A percentile compares a stretch with the other conserved stretches of the same genome.
phyloP scores from a whole-genome alignment of 2,888 invertebrate species.

The Leistus spinibarbis region DNA sequence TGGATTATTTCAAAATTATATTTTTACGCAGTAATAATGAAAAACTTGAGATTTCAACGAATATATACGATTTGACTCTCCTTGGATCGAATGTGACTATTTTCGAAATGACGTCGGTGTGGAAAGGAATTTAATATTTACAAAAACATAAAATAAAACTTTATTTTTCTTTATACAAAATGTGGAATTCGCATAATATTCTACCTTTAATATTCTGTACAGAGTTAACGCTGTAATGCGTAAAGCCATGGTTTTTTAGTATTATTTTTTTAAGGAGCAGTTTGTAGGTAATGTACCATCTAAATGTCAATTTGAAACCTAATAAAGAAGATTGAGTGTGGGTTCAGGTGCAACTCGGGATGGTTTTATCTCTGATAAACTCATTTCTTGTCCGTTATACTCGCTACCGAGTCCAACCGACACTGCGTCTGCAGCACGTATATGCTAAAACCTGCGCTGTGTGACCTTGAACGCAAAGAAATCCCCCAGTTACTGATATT shows the following conservation, averaged over 20 bases:
- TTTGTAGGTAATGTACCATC: slow-evolving; percentile 24
- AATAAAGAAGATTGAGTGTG: slow-evolving; percentile 34
- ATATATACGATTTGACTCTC: no score
- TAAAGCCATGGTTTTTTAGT: not conserved
- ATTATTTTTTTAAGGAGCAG: slow-evolving; percentile 14
- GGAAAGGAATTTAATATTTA: no score
- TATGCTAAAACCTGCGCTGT: not conserved
- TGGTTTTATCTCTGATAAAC: slow-evolving; percentile 29
- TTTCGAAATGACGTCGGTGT: no score
- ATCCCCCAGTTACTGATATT: not conserved
- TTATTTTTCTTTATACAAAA: no score
- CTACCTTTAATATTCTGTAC: not conserved
- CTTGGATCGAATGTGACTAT: no score
- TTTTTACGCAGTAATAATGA: no score
- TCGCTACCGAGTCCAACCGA: not conserved
- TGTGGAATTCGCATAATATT: no score
- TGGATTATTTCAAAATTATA: no score
- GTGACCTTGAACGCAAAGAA: not conserved
- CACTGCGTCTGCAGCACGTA: not conserved
- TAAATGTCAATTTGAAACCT: slow-evolving; percentile 35
- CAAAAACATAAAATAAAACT: no score
- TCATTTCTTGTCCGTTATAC: slow-evolving; percentile 15
- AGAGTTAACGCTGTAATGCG: not conserved
- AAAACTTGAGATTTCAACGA: no score
- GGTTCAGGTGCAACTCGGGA: slow-evolving; percentile 3